phyloP scores from a whole-genome alignment of 2,797 vertebrate genomes.

The Cephalopachus bancanus region DNA sequence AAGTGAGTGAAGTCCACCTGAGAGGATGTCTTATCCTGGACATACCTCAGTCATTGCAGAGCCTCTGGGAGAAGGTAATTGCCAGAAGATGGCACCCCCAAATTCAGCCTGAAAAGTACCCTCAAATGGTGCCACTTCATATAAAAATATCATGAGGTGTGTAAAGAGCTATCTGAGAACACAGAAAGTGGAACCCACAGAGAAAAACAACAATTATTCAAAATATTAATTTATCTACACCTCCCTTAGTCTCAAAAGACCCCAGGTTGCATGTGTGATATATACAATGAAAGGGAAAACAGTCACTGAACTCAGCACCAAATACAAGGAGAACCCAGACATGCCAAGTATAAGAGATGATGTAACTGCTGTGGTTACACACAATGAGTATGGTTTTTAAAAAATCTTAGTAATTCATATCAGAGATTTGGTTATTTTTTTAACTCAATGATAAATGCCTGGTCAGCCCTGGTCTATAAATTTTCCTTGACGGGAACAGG shows the following conservation, averaged over 20 bases:
- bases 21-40: background rate
- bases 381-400: background rate
- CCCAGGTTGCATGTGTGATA: background rate
- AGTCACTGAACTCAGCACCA: background rate
- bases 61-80: no score
- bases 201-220: background rate
- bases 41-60: accelerated
- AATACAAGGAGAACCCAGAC: no score
- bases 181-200: no score
- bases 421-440: background rate
- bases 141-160: background rate
- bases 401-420: background rate
- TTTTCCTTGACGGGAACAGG: accelerated
- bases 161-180: background rate
- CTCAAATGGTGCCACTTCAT: background rate
- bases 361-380: background rate
- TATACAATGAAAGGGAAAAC: accelerated
- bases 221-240: no score
- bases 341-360: background rate
- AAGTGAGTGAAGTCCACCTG: background rate
- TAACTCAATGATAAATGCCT: background rate
- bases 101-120: background rate
- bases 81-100: background rate
- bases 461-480: background rate
- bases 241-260: background rate